Base-by-base conservation (phyloP, 2,888 invertebrate species). In the Schizotus pectinicornis region DNA sequence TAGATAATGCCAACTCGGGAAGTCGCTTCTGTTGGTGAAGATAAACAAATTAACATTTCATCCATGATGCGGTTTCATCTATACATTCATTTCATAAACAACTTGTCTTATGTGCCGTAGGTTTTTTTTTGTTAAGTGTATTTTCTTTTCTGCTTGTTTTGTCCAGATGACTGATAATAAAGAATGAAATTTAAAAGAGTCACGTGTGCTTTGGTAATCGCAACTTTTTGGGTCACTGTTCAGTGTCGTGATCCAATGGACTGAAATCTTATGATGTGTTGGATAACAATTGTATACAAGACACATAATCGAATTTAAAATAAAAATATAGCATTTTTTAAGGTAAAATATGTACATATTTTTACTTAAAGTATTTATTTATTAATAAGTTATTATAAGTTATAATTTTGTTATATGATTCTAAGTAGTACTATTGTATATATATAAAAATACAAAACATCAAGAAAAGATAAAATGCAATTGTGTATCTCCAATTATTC, bases 181-280 rank as follows among this genome's bases (percentile, higher is more conserved):
- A 34, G 22, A 30, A 38, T 12, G 14, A 39, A 13, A 22, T 22
- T 22, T 22, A 22, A 22, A 22, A 22, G n/a, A 22, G 5, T 22
- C 2, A 22, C 22, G 22, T 22, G 5, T 22, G 22, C 5, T 22
- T 22, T 22, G 22, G 22, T 22, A 22, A 22, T 22, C 5, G 22
- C 22, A 22, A 22, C 5, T 22, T 22, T 31, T 8, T 41, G 34
- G 41, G 33, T 50, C 31, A 49, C 11, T 45, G 47, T 47, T 11
- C 14, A 36, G 32, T 8, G 35, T 47, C 35, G 36, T 47, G 36
- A 51, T 34, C 45, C 46, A 46, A 53, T 46, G 53, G 53, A 53
- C 53, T 53, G 53, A 53, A 43, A 51, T 51, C 43, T 35, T 51
- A 37, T 35, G 43, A 51, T 51, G 42, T 51, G 43, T 51, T 43